Evolutionary conservation across 2,113 vertebrate species (phyloP), one percentile per base, ranked within the genome.

Genomic region (Zonotrichia leucophrys): DNA sequence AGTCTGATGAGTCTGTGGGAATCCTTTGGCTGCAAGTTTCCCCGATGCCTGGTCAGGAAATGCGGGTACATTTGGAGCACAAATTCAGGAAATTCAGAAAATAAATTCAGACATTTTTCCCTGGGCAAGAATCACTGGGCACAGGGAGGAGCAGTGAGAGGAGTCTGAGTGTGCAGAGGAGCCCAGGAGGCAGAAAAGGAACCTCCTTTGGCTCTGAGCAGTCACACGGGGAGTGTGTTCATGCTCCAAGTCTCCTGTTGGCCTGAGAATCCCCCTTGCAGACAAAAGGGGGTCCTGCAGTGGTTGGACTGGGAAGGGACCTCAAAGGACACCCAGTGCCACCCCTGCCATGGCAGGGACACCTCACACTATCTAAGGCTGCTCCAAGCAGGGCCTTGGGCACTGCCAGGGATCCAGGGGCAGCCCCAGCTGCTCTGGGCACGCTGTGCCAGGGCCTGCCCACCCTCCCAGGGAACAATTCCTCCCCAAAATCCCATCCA

Each of bases 401-500:
- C 60, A 25, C 44, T 67, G 1, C 19, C 87, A 74, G 68, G 33
- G 44, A 52, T 81, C 28, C 74, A 79, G 69, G 69, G 28, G 60
- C 59, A 52, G 68, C 68, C 68, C 3, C 60, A 46, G 28, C 33
- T 82, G 6, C 60, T 82, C 77, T 75, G 87, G 46, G 27, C 5
- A 46, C 3, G 3, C 68, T 39, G 28, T 59, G 12, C 68, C 77
- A 74, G 68, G 8, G 10, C 10, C 19, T 74, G 0, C 7, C 27
- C 37, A 21, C 12, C 19, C 8, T 39, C 9, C 0, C 33, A 53
- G 44, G 0, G 1, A 30, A 0, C 0, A 28, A 60, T 60, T 41
- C 20, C 46, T 31, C 1, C 46, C 53, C 21, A 46, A 46, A 0
- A n/a, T 50, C 24, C 41, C 46, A 47, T 14, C 46, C 1, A 22